Percentiles rank a stretch among this genome's conserved stretches.
Conservation (phyloP, 2,113 vertebrate genomes). For the Indicator indicator region DNA sequence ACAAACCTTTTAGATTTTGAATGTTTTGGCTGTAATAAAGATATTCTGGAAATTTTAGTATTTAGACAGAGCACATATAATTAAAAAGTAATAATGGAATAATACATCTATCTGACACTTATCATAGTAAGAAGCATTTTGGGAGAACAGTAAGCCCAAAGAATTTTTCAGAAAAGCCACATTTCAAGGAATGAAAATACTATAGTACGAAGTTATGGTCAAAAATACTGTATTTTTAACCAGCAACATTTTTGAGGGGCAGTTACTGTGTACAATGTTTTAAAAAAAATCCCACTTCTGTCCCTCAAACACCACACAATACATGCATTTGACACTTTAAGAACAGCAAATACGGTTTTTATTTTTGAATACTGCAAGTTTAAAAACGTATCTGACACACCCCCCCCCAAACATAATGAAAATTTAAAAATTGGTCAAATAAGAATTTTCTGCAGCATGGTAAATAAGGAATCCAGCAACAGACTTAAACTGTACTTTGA, state of each 20-base stretch:
- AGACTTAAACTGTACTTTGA: constrained; percentile 34
- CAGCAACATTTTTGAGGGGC: constrained; percentile 71
- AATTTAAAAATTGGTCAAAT: constrained; percentile 46
- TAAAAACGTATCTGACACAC: constrained; percentile 72
- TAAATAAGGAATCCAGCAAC: constrained; percentile 33
- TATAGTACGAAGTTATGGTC: constrained; percentile 68
- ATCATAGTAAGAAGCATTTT: background rate
- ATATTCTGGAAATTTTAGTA: background rate
- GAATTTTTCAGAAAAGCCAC: constrained; percentile 62
- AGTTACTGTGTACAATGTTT: constrained; percentile 63
- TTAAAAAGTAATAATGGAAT: constrained; percentile 1
- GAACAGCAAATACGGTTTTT: constrained; percentile 77
- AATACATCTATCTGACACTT: constrained; percentile 1
- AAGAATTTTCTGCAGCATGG: constrained; percentile 58
- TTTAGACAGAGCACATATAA: background rate
- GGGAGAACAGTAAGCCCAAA: constrained; percentile 15
- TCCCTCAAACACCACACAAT: constrained; percentile 72
- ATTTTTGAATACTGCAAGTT: constrained; percentile 78
- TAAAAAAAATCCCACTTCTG: constrained; percentile 36
- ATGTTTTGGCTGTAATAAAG: background rate
- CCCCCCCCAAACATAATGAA: background rate
- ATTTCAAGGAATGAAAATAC: constrained; percentile 73
- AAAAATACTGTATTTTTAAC: constrained; percentile 81
- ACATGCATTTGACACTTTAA: constrained; percentile 80
- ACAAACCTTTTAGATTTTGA: background rate